phyloP scores from a whole-genome alignment of 2,797 vertebrate species.

The Halcyon badia region DNA sequence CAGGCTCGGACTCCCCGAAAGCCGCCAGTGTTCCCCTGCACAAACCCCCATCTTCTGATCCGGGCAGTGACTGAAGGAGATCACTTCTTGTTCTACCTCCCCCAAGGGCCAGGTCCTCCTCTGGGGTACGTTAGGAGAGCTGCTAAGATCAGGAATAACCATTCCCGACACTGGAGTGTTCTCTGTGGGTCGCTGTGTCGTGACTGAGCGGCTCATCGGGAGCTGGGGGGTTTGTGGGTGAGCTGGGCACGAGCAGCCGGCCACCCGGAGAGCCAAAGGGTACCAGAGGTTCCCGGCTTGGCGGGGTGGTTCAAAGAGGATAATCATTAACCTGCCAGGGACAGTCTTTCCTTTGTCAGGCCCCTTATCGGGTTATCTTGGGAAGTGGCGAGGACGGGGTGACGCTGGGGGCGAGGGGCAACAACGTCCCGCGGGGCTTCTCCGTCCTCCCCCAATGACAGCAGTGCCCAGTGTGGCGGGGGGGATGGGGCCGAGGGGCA shows the following conservation, averaged over 20 bases:
- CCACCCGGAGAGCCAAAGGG: conserved; percentile 30
- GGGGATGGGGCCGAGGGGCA: neutral
- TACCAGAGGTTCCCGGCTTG: neutral
- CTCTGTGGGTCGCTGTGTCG: neutral
- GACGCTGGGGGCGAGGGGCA: neutral
- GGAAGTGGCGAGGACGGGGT: neutral
- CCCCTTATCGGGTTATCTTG: conserved; percentile 27
- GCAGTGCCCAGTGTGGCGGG: accelerated
- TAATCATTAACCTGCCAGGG: conserved; percentile 67
- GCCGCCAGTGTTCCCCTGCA: neutral
- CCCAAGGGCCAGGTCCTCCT: neutral
- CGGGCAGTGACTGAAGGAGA: neutral
- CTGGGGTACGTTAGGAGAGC: neutral
- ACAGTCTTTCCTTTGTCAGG: conserved; percentile 42
- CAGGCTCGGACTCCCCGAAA: accelerated
- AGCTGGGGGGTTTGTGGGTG: neutral
- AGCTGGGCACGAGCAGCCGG: neutral
- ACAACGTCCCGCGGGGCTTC: neutral
- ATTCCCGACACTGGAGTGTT: neutral
- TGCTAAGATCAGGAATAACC: neutral
- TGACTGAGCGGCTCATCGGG: neutral
- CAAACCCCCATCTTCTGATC: neutral
- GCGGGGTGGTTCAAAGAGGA: neutral
- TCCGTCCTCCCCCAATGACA: neutral
- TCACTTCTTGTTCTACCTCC: neutral